These are phyloP conservation scores for Hylaeus anthracinus DNA, from an alignment of 1,140 invertebrate species.

Conservation along the genomic window DNA sequence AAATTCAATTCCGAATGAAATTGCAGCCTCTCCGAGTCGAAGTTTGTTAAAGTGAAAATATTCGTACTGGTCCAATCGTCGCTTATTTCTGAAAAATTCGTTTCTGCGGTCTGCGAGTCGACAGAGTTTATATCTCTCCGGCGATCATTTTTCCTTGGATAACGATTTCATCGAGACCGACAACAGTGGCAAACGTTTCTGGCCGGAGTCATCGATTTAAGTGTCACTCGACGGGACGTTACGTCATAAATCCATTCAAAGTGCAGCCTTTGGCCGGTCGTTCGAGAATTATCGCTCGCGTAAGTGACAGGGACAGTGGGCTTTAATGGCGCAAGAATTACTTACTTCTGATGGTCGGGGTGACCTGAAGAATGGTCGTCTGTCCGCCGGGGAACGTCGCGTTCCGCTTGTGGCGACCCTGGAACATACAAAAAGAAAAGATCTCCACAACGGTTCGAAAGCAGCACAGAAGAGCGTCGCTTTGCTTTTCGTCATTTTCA, in stretches of 20 bases:
- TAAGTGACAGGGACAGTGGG: background rate
- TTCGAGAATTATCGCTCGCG: slow-evolving; percentile 15
- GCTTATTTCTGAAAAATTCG: too few relatives aligned
- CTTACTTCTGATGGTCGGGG: slow-evolving; percentile 78
- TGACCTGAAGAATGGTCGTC: slow-evolving; percentile 81
- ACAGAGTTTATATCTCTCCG: background rate
- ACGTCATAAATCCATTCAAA: slow-evolving; percentile 10
- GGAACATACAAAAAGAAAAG: slow-evolving; percentile 65
- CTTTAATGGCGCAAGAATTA: slow-evolving; percentile 42
- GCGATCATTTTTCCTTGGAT: background rate
- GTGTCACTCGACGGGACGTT: slow-evolving; percentile 2
- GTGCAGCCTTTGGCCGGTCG: background rate
- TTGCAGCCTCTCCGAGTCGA: too few relatives aligned
- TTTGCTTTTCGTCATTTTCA: too few relatives aligned
- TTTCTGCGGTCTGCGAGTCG: too few relatives aligned
- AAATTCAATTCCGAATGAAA: too few relatives aligned
- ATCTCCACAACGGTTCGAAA: too few relatives aligned
- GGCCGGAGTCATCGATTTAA: background rate
- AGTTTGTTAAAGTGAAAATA: too few relatives aligned
- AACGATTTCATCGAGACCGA: background rate
- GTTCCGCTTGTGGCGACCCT: slow-evolving; percentile 90
- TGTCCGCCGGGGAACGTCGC: slow-evolving; percentile 91
- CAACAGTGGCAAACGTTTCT: background rate
- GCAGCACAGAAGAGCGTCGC: too few relatives aligned
- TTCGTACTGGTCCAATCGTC: too few relatives aligned